Evolutionary conservation across 2,113 vertebrate genomes (phyloP).

Genomic region (Pituophis catenifer): DNA sequence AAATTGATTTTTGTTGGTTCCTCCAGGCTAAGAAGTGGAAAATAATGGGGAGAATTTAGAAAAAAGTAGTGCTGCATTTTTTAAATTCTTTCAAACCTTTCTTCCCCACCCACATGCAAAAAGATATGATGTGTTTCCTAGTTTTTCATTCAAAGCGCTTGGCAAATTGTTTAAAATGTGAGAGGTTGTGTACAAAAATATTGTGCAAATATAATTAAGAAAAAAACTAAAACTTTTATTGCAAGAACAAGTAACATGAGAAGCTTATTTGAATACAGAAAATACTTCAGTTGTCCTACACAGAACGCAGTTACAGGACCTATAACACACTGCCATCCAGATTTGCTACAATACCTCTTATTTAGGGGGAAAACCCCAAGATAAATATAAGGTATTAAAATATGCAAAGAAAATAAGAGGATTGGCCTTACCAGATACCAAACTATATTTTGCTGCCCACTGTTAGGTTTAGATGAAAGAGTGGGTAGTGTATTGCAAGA

Average conservation of each 20-base stretch:
- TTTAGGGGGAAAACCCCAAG: not conserved
- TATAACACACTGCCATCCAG: not conserved
- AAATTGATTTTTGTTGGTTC: not conserved
- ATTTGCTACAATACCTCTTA: not conserved
- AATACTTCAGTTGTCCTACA: not conserved
- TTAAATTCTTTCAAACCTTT: not conserved
- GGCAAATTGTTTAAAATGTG: not conserved
- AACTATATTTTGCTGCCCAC: not conserved
- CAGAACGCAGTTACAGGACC: not conserved
- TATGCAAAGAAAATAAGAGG: not conserved
- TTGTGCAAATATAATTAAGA: not conserved
- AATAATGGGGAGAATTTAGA: not conserved
- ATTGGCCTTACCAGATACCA: not conserved
- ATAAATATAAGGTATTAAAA: not conserved
- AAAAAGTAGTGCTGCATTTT: not conserved
- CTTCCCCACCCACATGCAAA: not conserved
- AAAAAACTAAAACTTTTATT: not conserved
- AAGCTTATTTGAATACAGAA: not conserved
- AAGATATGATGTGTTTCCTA: not conserved
- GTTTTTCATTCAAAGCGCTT: not conserved
- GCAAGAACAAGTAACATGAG: not conserved
- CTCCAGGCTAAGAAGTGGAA: not conserved
- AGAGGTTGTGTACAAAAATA: not conserved
- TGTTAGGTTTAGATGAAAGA: not conserved
- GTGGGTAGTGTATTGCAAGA: not conserved